A percentile compares a stretch with the other conserved stretches of the same genome.
phyloP scores from a whole-genome alignment of 2,888 invertebrate species.

The Cancer borealis region DNA sequence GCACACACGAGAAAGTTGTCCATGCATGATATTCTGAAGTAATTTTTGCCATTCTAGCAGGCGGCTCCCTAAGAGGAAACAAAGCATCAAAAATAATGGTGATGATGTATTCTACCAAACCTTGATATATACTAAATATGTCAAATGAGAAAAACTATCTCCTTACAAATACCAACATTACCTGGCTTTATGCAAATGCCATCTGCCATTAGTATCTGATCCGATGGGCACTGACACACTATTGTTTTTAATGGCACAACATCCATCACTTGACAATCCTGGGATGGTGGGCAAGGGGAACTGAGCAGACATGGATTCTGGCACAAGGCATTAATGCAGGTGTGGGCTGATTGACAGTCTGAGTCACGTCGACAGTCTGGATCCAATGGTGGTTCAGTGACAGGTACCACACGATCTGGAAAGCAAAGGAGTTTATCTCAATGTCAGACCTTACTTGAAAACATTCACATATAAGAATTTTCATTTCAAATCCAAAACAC shows the following conservation, averaged over 20 bases:
- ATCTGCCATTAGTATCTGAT: constrained; percentile 77
- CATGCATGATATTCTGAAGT: background rate
- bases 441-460: background rate
- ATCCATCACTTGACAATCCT: constrained; percentile 81
- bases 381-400: constrained; percentile 85
- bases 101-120: constrained; percentile 79
- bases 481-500: background rate
- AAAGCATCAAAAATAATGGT: background rate
- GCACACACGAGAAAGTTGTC: background rate
- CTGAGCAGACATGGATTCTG: constrained; percentile 78
- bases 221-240: constrained; percentile 78
- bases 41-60: no score
- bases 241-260: constrained; percentile 78
- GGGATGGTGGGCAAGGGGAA: constrained; percentile 82
- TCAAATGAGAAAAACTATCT: background rate
- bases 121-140: background rate
- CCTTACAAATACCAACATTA: constrained; percentile 17
- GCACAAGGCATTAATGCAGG: constrained; percentile 78
- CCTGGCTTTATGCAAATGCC: constrained; percentile 77
- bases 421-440: background rate
- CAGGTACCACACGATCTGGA: constrained; percentile 82
- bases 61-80: no score
- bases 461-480: background rate
- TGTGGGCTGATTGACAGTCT: constrained; percentile 78
- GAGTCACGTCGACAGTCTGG: constrained; percentile 80